Conservation (phyloP, 2,797 vertebrate species). For the Emys orbicularis region DNA sequence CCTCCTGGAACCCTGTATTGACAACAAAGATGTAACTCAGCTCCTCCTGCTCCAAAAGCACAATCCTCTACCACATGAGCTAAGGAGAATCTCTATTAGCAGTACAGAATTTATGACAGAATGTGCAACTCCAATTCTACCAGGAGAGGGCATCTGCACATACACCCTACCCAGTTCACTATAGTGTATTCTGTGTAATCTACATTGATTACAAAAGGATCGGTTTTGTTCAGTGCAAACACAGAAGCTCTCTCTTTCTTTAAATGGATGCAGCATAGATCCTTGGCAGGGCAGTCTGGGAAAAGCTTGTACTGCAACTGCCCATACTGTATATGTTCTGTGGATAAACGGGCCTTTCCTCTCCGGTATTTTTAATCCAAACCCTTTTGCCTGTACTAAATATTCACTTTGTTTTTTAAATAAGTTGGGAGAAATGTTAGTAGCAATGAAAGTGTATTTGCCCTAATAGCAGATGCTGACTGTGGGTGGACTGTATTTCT, state of each 20-base stretch:
- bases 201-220: neutral
- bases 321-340: neutral
- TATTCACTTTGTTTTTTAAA: neutral
- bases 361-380: neutral
- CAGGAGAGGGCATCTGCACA: neutral
- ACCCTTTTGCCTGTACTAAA: rapidly evolving
- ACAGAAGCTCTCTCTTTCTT: neutral
- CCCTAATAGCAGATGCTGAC: neutral
- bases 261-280: neutral
- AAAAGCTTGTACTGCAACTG: neutral
- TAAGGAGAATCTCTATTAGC: neutral
- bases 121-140: neutral
- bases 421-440: neutral
- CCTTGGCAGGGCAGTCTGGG: neutral
- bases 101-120: neutral
- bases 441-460: neutral
- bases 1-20: neutral
- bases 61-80: neutral
- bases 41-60: neutral
- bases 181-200: neutral
- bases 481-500: neutral
- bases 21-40: neutral
- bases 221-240: neutral
- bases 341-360: neutral
- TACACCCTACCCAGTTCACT: neutral